Base-by-base conservation (phyloP, 2,888 invertebrate species). In the Drosophila formosana region DNA sequence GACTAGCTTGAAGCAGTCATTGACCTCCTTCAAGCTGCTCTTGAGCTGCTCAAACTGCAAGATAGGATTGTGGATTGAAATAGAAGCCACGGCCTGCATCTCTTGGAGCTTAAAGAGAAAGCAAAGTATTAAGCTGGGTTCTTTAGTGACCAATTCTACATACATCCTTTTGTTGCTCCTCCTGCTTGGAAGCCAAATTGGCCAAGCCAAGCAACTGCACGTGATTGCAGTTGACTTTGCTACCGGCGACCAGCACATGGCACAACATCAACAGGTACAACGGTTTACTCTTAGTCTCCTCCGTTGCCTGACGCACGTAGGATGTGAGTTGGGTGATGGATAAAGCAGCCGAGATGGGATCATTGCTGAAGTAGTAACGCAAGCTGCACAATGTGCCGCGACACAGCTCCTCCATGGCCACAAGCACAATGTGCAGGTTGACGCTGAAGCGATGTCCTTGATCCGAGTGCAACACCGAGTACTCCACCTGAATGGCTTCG, bases 401-500 rank as follows among this genome's bases (percentile, higher is more conserved):
- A 32, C 66, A 58, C 6, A 77, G 45, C 45, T 79, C 75, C 18
- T 57, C 57, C 25, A 60, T 62, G 30, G 79, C 71, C 43, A 75
- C 77, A 4, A 79, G 46, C 11, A 79, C 45, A 13, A 77, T 52
- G 8, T 61, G 47, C 5, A 77, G 55, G 0, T 75, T 66, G 4
- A 78, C 79, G 3, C 25, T 32, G 11, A 41, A 41, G 13, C 39
- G 39, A 6, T 41, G 4, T 2, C 7, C 39, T 11, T 41, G 7
- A 0, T 18, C 39, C 13, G 6, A 2, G 1, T 41, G 13, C 1
- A 41, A 5, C 6, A 41, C 13, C 39, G 13, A 18, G 39, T 41
- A 41, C 13, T 41, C 39, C 39, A 41, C 39, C 18, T 41, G 13
- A 2, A 41, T 7, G 7, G 39, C 39, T 41, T 41, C 39, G 18